Conservation (phyloP, 2,113 vertebrate species). For the Polyodon spathula region DNA sequence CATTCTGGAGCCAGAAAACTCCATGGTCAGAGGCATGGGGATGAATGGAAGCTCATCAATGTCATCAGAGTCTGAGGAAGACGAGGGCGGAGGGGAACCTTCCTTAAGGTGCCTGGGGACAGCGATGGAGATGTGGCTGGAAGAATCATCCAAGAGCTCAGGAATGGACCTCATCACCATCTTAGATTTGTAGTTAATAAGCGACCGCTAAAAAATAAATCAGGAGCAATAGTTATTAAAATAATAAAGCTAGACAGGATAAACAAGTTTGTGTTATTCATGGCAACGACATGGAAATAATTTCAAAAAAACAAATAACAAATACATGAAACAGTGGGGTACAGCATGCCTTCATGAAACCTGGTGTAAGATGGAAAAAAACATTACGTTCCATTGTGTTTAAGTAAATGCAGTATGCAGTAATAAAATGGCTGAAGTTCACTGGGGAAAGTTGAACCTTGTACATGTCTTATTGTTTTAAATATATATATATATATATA, state of each 20-base stretch:
- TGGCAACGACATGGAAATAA: too few species aligned
- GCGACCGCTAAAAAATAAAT: slow-evolving; percentile 66
- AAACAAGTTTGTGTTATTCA: too few species aligned
- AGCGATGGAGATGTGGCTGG: slow-evolving; percentile 81
- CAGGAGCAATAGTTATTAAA: background rate
- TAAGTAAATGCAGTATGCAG: too few species aligned
- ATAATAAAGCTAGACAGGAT: background rate
- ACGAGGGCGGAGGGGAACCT: slow-evolving; percentile 69
- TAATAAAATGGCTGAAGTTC: too few species aligned
- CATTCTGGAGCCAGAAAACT: slow-evolving; percentile 83
- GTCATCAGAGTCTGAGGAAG: slow-evolving; percentile 89
- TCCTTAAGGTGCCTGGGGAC: slow-evolving; percentile 77
- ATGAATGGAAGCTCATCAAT: slow-evolving; percentile 86
- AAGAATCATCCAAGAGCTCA: slow-evolving; percentile 77
- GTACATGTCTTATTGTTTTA: too few species aligned
- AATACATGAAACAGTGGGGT: too few species aligned
- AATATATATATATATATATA: too few species aligned
- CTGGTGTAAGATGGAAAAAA: too few species aligned
- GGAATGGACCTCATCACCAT: slow-evolving; percentile 91
- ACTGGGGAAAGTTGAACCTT: too few species aligned
- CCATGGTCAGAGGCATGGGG: slow-evolving; percentile 82
- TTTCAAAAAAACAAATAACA: too few species aligned
- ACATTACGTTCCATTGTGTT: too few species aligned
- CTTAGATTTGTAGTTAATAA: slow-evolving; percentile 95
- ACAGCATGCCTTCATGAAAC: too few species aligned